Evolutionary conservation across 1,140 invertebrate genomes (phyloP).

Genomic region (Bombus haemorrhoidalis): DNA sequence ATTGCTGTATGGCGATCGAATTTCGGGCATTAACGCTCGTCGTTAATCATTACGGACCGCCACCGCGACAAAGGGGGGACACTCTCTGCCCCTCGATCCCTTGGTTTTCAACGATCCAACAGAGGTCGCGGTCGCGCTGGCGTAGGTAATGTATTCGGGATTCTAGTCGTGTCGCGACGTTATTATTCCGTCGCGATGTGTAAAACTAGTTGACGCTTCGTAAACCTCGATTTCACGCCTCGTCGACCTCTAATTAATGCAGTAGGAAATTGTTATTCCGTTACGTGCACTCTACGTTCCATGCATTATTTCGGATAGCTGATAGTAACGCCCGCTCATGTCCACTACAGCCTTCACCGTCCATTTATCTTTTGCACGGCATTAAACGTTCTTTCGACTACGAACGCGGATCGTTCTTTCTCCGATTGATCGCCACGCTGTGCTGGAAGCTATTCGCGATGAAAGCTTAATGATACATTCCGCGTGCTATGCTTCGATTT

Average conservation of each 20-base stretch:
- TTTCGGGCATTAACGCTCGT: conserved; percentile 44
- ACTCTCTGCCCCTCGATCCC: conserved; percentile 7
- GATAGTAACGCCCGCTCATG: conserved; percentile 20
- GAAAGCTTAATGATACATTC: conserved; percentile 9
- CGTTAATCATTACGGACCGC: conserved; percentile 47
- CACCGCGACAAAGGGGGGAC: not conserved
- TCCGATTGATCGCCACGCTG: not conserved
- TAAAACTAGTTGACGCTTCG: conserved; percentile 58
- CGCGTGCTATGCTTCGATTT: not conserved
- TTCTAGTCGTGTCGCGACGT: conserved; percentile 54
- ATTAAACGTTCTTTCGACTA: conserved; percentile 29
- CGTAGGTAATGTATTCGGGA: conserved; percentile 50
- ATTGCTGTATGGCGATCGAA: conserved; percentile 35
- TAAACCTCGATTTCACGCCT: conserved; percentile 66
- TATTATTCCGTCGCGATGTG: conserved; percentile 58
- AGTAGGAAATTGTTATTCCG: conserved; percentile 61
- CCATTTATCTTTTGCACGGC: conserved; percentile 32
- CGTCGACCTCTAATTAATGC: conserved; percentile 67
- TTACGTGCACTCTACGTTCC: conserved; percentile 53
- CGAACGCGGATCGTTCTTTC: not conserved
- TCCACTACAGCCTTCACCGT: conserved; percentile 25
- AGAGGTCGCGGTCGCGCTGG: conserved; percentile 20
- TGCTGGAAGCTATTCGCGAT: not conserved
- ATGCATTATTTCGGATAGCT: conserved; percentile 58
- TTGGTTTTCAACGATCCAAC: conserved; percentile 42